Conservation (phyloP, 2,113 vertebrate genomes). For the Esox niger region DNA sequence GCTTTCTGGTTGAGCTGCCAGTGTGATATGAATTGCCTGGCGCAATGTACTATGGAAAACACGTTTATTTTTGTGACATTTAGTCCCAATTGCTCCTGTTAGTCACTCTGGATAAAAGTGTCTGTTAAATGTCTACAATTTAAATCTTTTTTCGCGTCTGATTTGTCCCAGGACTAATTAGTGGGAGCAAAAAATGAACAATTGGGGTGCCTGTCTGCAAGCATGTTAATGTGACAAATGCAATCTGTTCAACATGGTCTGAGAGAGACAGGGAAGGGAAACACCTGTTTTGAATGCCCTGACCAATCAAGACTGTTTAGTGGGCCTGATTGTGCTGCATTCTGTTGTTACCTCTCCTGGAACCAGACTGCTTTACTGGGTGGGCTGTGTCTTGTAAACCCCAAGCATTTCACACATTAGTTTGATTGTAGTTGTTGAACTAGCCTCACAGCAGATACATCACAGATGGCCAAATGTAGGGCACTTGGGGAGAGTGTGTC, state of each 20-base stretch:
- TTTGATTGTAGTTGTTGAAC: neutral
- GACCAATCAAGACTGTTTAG: neutral
- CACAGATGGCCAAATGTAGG: too few species aligned
- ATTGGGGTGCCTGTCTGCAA: too few species aligned
- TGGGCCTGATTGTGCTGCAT: neutral
- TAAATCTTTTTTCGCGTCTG: too few species aligned
- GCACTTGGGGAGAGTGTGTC: neutral
- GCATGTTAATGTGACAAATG: neutral
- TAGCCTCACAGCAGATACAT: neutral
- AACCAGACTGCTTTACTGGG: neutral
- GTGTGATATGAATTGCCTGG: too few species aligned
- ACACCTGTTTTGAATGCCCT: constrained; percentile 1
- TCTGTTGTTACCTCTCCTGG: neutral
- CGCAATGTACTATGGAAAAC: too few species aligned
- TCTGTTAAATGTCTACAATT: too few species aligned
- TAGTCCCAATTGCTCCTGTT: too few species aligned
- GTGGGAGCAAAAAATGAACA: too few species aligned
- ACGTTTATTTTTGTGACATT: too few species aligned
- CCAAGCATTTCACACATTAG: neutral
- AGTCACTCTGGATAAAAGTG: too few species aligned
- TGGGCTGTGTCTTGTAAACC: neutral
- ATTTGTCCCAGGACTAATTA: too few species aligned
- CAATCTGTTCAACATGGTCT: neutral
- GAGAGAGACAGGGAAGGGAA: neutral
- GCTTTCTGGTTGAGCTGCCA: too few species aligned